phyloP scores from a whole-genome alignment of 2,797 vertebrate species.

The Okamejei kenojei region DNA sequence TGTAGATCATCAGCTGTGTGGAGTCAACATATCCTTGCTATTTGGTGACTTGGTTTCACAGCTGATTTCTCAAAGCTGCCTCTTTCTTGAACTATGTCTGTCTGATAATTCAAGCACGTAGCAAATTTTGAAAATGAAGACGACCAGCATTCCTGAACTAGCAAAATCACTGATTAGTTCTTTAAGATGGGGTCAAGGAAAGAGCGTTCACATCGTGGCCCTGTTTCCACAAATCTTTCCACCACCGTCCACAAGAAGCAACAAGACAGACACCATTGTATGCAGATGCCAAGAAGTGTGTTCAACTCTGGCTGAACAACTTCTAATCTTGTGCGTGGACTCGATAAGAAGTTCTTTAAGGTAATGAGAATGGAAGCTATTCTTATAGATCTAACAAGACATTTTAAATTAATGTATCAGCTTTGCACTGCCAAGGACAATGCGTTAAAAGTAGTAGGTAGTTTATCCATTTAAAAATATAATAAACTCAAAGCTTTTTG shows the following conservation, averaged over 20 bases:
- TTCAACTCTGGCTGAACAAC: too few species aligned
- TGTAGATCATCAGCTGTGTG: neutral
- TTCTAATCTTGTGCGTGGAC: too few species aligned
- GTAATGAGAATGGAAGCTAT: neutral
- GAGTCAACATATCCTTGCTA: neutral
- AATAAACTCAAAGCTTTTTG: neutral
- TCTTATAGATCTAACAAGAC: neutral
- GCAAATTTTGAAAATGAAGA: neutral
- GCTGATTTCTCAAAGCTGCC: conserved; percentile 1
- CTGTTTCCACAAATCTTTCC: too few species aligned
- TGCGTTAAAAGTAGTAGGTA: neutral
- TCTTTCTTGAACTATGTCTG: neutral
- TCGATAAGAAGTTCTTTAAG: neutral
- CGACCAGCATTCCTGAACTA: neutral
- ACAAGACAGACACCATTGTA: too few species aligned
- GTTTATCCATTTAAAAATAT: neutral
- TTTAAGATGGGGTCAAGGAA: neutral
- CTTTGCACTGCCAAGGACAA: neutral
- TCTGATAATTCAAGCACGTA: neutral
- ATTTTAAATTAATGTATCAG: neutral
- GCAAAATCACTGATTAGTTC: neutral
- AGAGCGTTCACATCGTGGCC: too few species aligned
- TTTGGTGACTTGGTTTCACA: neutral
- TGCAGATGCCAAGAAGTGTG: too few species aligned
- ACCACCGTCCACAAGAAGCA: too few species aligned